Base-by-base conservation (phyloP, 2,113 vertebrate species). In the Martes martes region DNA sequence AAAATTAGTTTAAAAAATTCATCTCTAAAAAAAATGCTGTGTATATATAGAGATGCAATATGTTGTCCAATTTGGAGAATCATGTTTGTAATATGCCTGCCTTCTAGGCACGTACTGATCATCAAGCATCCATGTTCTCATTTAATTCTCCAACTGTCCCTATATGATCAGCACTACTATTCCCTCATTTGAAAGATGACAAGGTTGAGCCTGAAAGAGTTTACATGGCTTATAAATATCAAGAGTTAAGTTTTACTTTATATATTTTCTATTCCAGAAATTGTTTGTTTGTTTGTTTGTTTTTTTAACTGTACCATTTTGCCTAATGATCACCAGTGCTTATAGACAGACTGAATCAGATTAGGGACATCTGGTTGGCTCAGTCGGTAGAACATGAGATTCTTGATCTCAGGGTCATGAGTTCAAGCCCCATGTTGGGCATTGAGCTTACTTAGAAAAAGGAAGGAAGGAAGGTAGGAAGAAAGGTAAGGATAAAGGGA, bases 401-500 rank as follows among this genome's bases (percentile, higher is more conserved):
- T 78, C 42, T 47, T 78, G 42, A 31, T 78, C 26, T 47, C 26
- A 47, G 26, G 26, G 42, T 76, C 26, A 9, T 47, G 42, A 47
- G 14, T 76, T 76, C 42, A 47, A 31, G 74, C 14, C 42, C 24
- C 7, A 18, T 9, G 7, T 45, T 76, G 73, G 39, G 13, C 3
- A 14, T 45, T 26, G 14, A 45, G 24, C 24, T 28, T 76, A 28
- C 39, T 45, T 26, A 59, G 59, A 61, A 15, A 16, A 52, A 52
- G 50, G 23, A 61, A 24, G 57, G 23, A 0, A 24, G 57, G 18
- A 19, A 57, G 55, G 18, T 4, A 61, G 59, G 10, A 11, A 61
- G 23, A 2, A 4, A 26, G 8, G 23, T 2, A 11, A 3, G 42
- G 11, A 42, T 9, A 61, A 61, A 61, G 10, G 3, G 2, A 28